A percentile compares a stretch with the other conserved stretches of the same genome.
Conservation (phyloP, 2,797 vertebrate genomes). For the Lerista edwardsae region DNA sequence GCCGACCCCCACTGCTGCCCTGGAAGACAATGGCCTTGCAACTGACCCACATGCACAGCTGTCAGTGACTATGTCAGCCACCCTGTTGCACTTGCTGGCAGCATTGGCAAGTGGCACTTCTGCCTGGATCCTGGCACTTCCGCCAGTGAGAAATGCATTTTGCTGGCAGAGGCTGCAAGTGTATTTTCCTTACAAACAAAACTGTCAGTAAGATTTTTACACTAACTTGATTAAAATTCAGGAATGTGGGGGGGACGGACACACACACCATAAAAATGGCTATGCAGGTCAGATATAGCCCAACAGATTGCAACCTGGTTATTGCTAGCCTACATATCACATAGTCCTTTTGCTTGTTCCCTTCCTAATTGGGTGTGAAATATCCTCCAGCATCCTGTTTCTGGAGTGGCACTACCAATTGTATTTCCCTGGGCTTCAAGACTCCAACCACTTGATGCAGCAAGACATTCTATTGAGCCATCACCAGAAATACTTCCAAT, state of each 20-base stretch:
- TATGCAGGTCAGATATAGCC: not conserved
- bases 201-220: not conserved
- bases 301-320: not conserved
- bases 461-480: not conserved
- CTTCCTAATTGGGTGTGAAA: not conserved
- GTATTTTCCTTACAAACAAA: no score
- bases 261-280: not conserved
- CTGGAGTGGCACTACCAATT: not conserved
- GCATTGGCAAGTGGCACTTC: no score
- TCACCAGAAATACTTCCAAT: not conserved
- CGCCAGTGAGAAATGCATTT: no score
- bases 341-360: not conserved
- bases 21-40: no score
- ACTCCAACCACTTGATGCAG: not conserved
- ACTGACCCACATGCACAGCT: no score
- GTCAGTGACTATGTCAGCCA: no score
- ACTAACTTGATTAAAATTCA: not conserved
- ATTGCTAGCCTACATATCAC: not conserved
- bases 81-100: no score
- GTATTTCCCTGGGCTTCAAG: not conserved
- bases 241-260: not conserved
- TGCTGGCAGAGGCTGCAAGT: not conserved
- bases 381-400: not conserved
- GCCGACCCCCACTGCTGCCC: no score
- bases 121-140: no score